Percentiles rank a stretch among this genome's conserved stretches.
Conservation (phyloP, 2,888 invertebrate species). For the Drosophila cognata region DNA sequence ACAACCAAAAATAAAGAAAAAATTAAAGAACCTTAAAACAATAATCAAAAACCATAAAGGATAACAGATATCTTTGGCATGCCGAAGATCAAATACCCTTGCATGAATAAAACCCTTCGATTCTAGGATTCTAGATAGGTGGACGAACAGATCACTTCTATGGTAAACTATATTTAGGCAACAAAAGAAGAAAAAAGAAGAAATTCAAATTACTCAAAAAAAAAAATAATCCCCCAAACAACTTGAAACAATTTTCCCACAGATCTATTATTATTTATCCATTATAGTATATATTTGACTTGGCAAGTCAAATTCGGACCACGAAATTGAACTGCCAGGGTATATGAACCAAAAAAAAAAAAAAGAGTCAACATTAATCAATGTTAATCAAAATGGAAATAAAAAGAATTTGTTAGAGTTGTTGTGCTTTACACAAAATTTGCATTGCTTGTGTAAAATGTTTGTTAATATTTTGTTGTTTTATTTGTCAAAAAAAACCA, state of each 20-base stretch:
- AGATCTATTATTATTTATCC: background rate
- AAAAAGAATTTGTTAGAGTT: conserved; percentile 71
- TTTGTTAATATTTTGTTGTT: conserved; percentile 62
- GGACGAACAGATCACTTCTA: background rate
- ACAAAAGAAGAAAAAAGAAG: background rate
- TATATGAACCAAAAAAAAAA: conserved; percentile 22
- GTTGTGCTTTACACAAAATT: conserved; percentile 55
- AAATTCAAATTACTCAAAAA: background rate
- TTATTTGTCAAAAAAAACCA: conserved; percentile 48
- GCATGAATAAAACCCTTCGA: conserved; percentile 12
- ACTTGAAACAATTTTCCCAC: background rate
- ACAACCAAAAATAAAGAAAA: conserved; percentile 15
- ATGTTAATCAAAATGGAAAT: conserved; percentile 55
- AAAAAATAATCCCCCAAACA: background rate
- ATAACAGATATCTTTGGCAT: conserved; percentile 18
- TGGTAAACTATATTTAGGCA: background rate
- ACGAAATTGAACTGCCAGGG: conserved; percentile 14
- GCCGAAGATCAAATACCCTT: conserved; percentile 30
- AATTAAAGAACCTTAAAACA: conserved; percentile 10
- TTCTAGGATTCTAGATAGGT: background rate
- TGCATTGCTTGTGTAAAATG: conserved; percentile 56
- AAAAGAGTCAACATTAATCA: conserved; percentile 28
- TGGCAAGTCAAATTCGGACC: background rate
- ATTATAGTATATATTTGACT: background rate
- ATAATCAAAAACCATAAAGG: conserved; percentile 15